Evolutionary conservation across 2,113 vertebrate genomes (phyloP), one percentile per base, ranked within the genome.

Genomic region (Zosterops japonicus): DNA sequence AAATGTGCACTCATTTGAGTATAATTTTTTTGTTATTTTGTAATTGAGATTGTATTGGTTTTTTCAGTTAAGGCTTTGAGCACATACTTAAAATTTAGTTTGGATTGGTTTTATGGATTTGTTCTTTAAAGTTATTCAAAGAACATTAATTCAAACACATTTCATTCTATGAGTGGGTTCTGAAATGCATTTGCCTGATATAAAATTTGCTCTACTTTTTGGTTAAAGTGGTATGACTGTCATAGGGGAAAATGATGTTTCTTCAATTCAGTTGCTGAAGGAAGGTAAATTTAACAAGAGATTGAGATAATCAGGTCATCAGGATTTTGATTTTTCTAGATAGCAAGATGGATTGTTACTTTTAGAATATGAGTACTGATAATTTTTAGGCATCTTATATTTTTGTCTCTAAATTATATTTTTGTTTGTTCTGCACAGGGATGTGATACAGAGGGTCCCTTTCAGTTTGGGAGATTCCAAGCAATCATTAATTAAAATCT

Each of bases 81-180:
- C 33, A 41, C 21, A 33, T 71, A 84, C 29, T 87, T 84, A 12
- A 64, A 59, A 50, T 55, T 29, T 63, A 67, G 42, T 44, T 79
- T 90, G 35, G 52, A 68, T 71, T 84, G 47, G 14, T 52, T 89
- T 92, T 87, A 84, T 67, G 33, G 17, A 59, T 89, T 68, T 72
- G 17, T 85, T 79, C 33, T 59, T 91, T 75, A 72, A 85, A 84
- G 29, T 64, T 89, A 88, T 74, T 83, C 39, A 60, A 81, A 80
- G 20, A 53, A 47, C 39, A 63, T 83, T 41, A 71, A 22, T 75
- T 90, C 60, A 71, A 67, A 64, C 8, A 29, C 19, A 63, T 93
- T 81, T 90, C 6, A 13, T 80, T 81, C 56, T 31, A 8, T 42
- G 5, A 27, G 8, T 31, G n/a, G 1, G 6, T 52, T 82, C 74